phyloP scores from a whole-genome alignment of 2,113 vertebrate species.

The Regulus satrapa region DNA sequence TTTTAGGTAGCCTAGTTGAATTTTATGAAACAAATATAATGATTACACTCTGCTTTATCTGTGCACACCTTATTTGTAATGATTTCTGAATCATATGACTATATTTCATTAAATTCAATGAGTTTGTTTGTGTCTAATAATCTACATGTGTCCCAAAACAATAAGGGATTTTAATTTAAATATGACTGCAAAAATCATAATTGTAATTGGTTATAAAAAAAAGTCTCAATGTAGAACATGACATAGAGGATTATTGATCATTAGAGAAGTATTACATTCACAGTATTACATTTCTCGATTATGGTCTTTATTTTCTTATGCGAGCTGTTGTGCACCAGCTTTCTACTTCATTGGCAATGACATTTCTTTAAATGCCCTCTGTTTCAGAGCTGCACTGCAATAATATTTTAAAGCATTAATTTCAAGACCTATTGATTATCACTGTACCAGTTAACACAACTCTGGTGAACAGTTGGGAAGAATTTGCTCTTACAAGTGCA shows the following conservation, averaged over 20 bases:
- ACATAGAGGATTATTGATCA: constrained; percentile 12
- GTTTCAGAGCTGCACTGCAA: constrained; percentile 3
- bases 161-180: constrained; percentile 63
- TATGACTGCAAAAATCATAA: constrained; percentile 24
- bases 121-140: constrained; percentile 57
- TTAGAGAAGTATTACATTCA: background rate
- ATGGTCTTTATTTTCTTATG: background rate
- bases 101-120: constrained; percentile 64
- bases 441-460: background rate
- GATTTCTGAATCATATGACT: constrained; percentile 67
- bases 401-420: constrained; percentile 32
- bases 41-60: constrained; percentile 59
- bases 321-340: background rate
- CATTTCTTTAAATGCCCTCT: background rate
- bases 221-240: background rate
- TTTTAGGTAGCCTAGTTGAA: constrained; percentile 66
- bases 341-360: background rate
- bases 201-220: constrained; percentile 29
- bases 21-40: constrained; percentile 64
- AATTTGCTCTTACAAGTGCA: background rate
- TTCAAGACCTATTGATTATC: constrained; percentile 20
- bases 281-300: background rate
- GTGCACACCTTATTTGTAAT: constrained; percentile 72
- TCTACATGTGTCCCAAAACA: background rate
- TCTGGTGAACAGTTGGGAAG: background rate